A percentile compares a stretch with the other conserved stretches of the same genome.
phyloP scores from a whole-genome alignment of 2,888 invertebrate genomes.

The Xestia xanthographa region DNA sequence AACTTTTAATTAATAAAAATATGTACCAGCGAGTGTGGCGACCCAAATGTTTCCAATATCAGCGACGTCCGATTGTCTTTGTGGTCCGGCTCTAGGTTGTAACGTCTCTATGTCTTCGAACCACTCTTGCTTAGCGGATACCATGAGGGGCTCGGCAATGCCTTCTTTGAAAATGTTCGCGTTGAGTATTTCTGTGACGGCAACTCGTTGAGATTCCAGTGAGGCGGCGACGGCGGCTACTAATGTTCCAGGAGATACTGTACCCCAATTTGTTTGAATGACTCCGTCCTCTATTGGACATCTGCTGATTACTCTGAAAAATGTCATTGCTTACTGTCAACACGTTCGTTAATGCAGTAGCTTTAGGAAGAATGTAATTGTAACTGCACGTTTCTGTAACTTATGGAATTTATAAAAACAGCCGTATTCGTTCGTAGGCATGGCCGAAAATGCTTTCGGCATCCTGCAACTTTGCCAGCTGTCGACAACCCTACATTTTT shows the following conservation, averaged over 20 bases:
- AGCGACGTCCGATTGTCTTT: constrained; percentile 69
- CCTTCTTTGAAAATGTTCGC: constrained; percentile 84
- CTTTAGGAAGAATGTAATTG: too few relatives aligned
- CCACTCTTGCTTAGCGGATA: constrained; percentile 83
- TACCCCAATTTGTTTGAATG: constrained; percentile 91
- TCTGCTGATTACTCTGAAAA: constrained; percentile 83
- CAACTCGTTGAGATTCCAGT: constrained; percentile 90
- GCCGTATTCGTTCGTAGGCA: background rate
- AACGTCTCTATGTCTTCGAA: constrained; percentile 80
- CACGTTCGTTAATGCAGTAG: background rate
- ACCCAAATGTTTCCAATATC: constrained; percentile 86
- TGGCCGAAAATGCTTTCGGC: background rate
- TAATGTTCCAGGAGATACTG: constrained; percentile 90
- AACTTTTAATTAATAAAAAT: constrained; percentile 8
- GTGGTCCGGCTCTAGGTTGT: constrained; percentile 58
- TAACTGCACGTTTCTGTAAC: too few relatives aligned
- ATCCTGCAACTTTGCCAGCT: background rate
- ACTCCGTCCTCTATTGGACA: constrained; percentile 93
- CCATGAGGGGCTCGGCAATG: constrained; percentile 82
- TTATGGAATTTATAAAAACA: too few relatives aligned
- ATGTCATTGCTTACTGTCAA: background rate
- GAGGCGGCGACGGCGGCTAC: constrained; percentile 91
- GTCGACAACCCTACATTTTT: background rate
- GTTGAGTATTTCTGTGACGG: constrained; percentile 86
- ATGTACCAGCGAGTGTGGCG: constrained; percentile 58